A percentile compares a stretch with the other conserved stretches of the same genome.
Conservation (phyloP, 1,140 invertebrate genomes). For the Diabrotica virgifera region DNA sequence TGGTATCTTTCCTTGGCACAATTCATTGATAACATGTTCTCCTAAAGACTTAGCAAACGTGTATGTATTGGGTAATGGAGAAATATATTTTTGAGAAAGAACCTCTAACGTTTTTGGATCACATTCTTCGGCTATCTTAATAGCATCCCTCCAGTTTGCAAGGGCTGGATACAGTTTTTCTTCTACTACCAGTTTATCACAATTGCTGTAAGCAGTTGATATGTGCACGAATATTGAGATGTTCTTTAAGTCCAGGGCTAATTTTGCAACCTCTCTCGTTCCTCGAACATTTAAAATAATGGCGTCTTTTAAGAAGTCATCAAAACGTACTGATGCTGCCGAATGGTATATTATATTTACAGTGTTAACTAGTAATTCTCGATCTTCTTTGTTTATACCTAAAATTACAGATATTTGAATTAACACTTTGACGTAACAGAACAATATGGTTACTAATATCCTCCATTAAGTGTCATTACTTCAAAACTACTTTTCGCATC, state of each 20-base stretch:
- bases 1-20: conserved; percentile 65
- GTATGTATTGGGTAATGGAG: conserved; percentile 78
- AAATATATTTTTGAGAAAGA: conserved; percentile 69
- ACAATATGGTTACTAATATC: no score
- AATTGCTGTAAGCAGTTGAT: conserved; percentile 80
- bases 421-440: no score
- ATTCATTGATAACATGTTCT: conserved; percentile 53
- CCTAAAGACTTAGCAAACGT: conserved; percentile 45
- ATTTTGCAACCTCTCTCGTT: not conserved
- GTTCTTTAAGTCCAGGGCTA: not conserved
- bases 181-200: conserved; percentile 64
- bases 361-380: not conserved
- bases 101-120: conserved; percentile 65
- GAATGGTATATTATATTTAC: not conserved
- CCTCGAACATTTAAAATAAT: not conserved
- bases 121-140: conserved; percentile 78
- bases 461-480: no score
- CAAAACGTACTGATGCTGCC: not conserved
- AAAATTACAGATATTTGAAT: no score
- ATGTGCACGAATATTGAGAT: conserved; percentile 46
- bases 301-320: not conserved
- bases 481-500: no score
- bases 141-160: conserved; percentile 78
- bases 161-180: conserved; percentile 81
- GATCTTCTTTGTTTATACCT: not conserved